Percentiles rank a stretch among this genome's conserved stretches.
Evolutionary conservation across 2,888 invertebrate species (phyloP).

Genomic region (Nomada lathburiana): DNA sequence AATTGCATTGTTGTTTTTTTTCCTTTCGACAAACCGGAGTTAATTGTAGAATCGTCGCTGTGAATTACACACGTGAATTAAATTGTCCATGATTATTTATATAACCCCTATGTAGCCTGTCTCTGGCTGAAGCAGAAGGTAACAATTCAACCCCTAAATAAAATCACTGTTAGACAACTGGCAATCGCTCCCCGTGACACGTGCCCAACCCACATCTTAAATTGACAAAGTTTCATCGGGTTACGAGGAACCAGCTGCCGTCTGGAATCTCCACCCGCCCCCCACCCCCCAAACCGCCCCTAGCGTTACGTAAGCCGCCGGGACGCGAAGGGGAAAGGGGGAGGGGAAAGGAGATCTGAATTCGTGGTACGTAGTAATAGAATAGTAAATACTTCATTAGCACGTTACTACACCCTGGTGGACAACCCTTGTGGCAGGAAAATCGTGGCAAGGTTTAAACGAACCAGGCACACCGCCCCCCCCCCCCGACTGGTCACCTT

Average conservation of each 20-base stretch:
- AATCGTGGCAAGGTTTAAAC: constrained; percentile 58
- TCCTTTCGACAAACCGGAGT: no score
- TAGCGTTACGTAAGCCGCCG: neutral
- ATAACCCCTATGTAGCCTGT: no score
- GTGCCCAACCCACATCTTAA: neutral
- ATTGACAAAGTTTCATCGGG: constrained; percentile 2
- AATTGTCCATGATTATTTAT: no score
- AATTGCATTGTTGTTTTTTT: no score
- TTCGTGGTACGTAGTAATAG: constrained; percentile 73
- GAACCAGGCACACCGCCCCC: constrained; percentile 49
- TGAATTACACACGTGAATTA: no score
- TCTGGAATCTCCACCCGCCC: neutral
- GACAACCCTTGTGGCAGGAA: constrained; percentile 35
- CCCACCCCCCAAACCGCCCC: neutral
- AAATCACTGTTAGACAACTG: no score
- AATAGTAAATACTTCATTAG: constrained; percentile 80
- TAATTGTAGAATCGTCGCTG: no score
- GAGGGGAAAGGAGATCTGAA: neutral
- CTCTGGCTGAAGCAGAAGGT: no score
- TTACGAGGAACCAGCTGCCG: neutral
- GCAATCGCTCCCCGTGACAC: no score
- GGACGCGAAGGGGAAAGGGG: constrained; percentile 1
- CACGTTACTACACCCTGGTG: constrained; percentile 75
- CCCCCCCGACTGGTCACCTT: constrained; percentile 27
- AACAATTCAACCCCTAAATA: no score